Evolutionary conservation across 2,888 invertebrate genomes (phyloP).

Genomic region (Catonia carolina): DNA sequence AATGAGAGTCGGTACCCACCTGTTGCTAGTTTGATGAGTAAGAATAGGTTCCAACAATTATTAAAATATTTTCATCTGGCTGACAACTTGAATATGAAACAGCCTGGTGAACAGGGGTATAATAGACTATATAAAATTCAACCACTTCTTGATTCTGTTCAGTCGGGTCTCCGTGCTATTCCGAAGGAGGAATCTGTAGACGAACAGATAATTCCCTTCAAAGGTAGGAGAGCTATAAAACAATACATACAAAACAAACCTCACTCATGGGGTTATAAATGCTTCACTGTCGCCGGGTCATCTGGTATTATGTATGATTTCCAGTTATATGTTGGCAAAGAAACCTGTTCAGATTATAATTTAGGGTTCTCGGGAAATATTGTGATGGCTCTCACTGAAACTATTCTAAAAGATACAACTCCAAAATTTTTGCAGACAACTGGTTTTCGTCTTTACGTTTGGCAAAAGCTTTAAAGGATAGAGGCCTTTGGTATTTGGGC

Average conservation of each 20-base stretch:
- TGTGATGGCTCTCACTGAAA: slow-evolving; percentile 30
- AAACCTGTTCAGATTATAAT: slow-evolving; percentile 29
- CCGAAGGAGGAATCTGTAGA: neutral
- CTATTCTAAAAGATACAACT: slow-evolving; percentile 23
- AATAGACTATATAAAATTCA: neutral
- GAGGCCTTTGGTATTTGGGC: slow-evolving; percentile 15
- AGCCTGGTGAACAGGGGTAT: neutral
- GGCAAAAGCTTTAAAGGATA: neutral
- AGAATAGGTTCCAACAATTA: neutral
- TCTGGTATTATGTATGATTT: slow-evolving; percentile 36
- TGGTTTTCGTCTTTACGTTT: slow-evolving; percentile 6
- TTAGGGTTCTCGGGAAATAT: slow-evolving; percentile 33
- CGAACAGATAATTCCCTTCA: slow-evolving; percentile 27
- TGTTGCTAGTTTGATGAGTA: slow-evolving; percentile 1
- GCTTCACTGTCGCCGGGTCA: slow-evolving; percentile 21
- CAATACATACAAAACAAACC: slow-evolving; percentile 27
- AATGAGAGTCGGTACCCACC: neutral
- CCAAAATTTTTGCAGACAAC: slow-evolving; percentile 23
- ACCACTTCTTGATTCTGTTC: neutral
- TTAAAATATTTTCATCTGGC: slow-evolving; percentile 7
- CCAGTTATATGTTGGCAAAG: slow-evolving; percentile 36
- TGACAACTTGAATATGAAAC: neutral
- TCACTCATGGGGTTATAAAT: slow-evolving; percentile 27
- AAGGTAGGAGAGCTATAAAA: slow-evolving; percentile 31
- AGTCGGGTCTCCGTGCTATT: neutral